Evolutionary conservation across 2,797 vertebrate species (phyloP).

Genomic region (Mycteria americana): DNA sequence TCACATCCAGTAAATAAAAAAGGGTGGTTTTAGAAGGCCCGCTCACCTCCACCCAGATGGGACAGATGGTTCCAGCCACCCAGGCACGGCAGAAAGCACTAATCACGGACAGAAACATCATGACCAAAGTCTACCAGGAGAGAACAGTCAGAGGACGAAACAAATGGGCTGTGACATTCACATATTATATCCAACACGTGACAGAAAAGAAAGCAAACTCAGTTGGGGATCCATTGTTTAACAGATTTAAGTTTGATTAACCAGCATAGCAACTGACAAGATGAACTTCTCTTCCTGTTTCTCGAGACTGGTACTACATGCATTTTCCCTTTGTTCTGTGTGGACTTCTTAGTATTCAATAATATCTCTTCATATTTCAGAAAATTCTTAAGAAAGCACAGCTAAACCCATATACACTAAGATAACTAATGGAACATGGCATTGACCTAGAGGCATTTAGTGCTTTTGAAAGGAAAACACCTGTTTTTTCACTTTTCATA

Average conservation of each 20-base stretch:
- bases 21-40: neutral
- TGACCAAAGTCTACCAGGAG: neutral
- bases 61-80: neutral
- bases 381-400: conserved; percentile 37
- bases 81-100: neutral
- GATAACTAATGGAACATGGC: neutral
- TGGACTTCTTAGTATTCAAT: neutral
- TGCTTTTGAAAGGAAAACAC: neutral
- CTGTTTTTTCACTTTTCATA: neutral
- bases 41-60: neutral
- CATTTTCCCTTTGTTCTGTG: neutral
- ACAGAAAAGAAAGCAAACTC: neutral
- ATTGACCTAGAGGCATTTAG: neutral
- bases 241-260: neutral
- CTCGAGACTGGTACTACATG: neutral
- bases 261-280: neutral
- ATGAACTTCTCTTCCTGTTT: neutral
- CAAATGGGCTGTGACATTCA: neutral
- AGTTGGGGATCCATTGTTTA: neutral
- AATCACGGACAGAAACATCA: neutral
- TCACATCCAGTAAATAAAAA: neutral
- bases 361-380: conserved; percentile 18
- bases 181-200: accelerated
- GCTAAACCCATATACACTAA: neutral
- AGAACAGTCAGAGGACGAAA: neutral